phyloP scores from a whole-genome alignment of 2,888 invertebrate genomes.

The Caenorhabditis panamensis region DNA sequence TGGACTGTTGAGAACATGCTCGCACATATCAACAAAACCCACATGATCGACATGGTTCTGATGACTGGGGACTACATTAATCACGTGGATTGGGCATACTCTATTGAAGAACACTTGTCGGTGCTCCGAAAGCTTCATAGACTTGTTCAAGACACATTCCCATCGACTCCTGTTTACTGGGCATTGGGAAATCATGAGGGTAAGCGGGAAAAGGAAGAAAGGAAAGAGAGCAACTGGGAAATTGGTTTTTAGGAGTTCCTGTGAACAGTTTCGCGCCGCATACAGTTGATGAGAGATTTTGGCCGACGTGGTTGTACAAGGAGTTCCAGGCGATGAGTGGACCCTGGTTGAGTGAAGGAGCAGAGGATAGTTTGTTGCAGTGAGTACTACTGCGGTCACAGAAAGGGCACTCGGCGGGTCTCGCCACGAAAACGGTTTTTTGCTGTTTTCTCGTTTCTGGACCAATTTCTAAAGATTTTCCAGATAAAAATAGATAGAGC shows the following conservation, averaged over 20 bases:
- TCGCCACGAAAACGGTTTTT: no score
- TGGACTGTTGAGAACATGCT: conserved; percentile 94
- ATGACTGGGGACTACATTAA: conserved; percentile 98
- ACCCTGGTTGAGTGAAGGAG: conserved; percentile 86
- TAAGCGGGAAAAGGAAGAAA: neutral
- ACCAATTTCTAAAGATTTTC: no score
- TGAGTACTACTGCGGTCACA: no score
- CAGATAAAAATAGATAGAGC: no score
- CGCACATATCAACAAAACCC: conserved; percentile 80
- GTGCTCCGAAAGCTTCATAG: conserved; percentile 54
- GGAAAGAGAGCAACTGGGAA: neutral
- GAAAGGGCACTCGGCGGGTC: no score
- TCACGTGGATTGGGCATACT: conserved; percentile 94
- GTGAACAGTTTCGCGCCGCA: conserved; percentile 82
- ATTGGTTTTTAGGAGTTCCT: conserved; percentile 42
- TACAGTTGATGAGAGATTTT: conserved; percentile 78
- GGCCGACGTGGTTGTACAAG: conserved; percentile 90
- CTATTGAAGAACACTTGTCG: conserved; percentile 81
- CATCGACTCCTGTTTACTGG: conserved; percentile 91
- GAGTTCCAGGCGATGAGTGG: conserved; percentile 88
- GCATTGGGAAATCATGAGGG: conserved; percentile 97
- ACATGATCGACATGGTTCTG: conserved; percentile 84
- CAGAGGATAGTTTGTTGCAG: conserved; percentile 62
- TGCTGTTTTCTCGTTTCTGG: no score
- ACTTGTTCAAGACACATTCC: conserved; percentile 84